Conservation (phyloP, 2,113 vertebrate genomes). For the Oncorhynchus clarkii region DNA sequence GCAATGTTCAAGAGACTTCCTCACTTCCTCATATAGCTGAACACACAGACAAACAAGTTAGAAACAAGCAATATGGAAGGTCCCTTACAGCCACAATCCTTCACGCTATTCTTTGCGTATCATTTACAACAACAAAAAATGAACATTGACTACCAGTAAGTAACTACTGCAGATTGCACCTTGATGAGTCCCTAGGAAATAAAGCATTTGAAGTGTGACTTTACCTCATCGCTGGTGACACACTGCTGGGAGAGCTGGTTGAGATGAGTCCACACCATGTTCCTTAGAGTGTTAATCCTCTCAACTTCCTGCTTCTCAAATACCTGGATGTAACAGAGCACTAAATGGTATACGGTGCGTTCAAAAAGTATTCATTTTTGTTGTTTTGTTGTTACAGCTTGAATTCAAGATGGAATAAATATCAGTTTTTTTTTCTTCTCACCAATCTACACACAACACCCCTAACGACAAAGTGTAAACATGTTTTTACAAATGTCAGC, state of each 20-base stretch:
- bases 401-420: too few relatives aligned
- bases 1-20: conserved; percentile 88
- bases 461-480: too few relatives aligned
- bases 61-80: background rate
- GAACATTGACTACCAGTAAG: background rate
- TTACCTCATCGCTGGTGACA: conserved; percentile 86
- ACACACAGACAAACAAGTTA: conserved; percentile 18
- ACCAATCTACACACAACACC: too few relatives aligned
- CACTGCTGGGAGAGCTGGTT: conserved; percentile 92
- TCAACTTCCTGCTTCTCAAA: conserved; percentile 88
- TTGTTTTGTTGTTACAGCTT: too few relatives aligned
- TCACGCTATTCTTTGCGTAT: too few relatives aligned
- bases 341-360: too few relatives aligned
- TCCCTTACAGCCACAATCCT: background rate
- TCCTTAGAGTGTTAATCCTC: conserved; percentile 84
- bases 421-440: too few relatives aligned
- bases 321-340: conserved; percentile 61
- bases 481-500: too few relatives aligned
- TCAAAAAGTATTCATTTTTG: too few relatives aligned
- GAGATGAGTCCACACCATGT: conserved; percentile 85
- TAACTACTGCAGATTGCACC: too few relatives aligned
- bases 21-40: conserved; percentile 91
- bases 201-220: background rate
- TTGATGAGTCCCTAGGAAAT: background rate
- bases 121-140: background rate